These are phyloP conservation scores for Allacma fusca DNA, from an alignment of 2,888 invertebrate species.

Conservation along the genomic window DNA sequence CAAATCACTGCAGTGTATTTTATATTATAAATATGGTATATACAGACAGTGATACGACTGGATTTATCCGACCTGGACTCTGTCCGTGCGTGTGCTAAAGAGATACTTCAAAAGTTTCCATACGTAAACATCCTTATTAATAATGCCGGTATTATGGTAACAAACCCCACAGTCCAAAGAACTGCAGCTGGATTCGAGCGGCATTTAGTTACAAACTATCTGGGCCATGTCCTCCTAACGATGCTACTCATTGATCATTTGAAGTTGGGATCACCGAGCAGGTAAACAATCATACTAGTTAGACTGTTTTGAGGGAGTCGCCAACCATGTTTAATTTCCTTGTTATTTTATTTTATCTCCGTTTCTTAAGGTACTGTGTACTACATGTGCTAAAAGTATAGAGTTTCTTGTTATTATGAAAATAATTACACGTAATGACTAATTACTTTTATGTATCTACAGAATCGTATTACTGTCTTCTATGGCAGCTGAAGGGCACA, in stretches of 20 bases:
- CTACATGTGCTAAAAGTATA: too few species aligned
- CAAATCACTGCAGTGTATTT: background rate
- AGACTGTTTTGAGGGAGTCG: slow-evolving; percentile 26
- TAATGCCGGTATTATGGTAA: slow-evolving; percentile 77
- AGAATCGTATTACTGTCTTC: slow-evolving; percentile 62
- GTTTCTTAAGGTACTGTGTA: too few species aligned
- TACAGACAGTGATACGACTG: slow-evolving; percentile 77
- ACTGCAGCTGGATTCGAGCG: slow-evolving; percentile 80
- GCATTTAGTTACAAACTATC: slow-evolving; percentile 82
- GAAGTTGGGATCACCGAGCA: slow-evolving; percentile 72
- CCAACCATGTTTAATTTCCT: background rate
- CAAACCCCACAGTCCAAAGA: slow-evolving; percentile 62
- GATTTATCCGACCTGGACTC: slow-evolving; percentile 79
- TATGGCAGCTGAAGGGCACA: slow-evolving; percentile 43
- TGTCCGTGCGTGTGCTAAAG: slow-evolving; percentile 74
- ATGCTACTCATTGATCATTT: slow-evolving; percentile 75
- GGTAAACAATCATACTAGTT: slow-evolving; percentile 67
- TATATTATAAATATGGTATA: too few species aligned
- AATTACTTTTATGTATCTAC: too few species aligned
- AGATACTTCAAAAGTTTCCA: slow-evolving; percentile 73
- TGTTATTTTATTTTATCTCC: too few species aligned
- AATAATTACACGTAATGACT: too few species aligned
- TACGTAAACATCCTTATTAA: slow-evolving; percentile 79
- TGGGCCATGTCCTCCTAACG: slow-evolving; percentile 85
- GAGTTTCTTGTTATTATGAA: too few species aligned